phyloP scores from a whole-genome alignment of 2,113 vertebrate genomes.

The Kobus ellipsiprymnus region DNA sequence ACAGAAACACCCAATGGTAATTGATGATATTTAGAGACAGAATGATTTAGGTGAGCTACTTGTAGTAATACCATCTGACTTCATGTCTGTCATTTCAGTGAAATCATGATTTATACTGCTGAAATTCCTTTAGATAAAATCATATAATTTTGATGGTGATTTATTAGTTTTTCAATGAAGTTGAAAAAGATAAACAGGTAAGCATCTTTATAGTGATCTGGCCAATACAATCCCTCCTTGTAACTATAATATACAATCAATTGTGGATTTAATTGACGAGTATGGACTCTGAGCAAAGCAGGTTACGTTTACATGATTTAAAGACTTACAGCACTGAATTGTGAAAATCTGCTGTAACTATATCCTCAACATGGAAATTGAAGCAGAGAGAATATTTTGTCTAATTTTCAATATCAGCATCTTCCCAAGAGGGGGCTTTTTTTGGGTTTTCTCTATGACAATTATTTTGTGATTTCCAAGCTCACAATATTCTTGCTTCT shows the following conservation, averaged over 20 bases:
- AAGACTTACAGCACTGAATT: not conserved
- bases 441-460: not conserved
- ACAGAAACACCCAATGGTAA: not conserved
- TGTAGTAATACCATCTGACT: not conserved
- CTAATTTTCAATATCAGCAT: not conserved
- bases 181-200: not conserved
- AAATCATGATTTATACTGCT: not conserved
- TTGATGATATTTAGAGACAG: not conserved
- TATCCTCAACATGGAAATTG: not conserved
- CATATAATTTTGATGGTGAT: not conserved
- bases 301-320: not conserved
- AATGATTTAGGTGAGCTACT: not conserved
- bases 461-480: not conserved
- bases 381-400: not conserved
- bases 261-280: not conserved
- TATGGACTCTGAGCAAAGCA: not conserved
- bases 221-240: not conserved
- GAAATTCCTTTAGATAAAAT: not conserved
- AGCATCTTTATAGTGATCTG: not conserved
- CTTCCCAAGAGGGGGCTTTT: not conserved
- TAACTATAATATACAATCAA: not conserved
- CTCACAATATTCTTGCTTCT: not conserved
- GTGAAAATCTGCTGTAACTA: not conserved
- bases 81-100: not conserved
- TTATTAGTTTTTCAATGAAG: not conserved